Conservation (phyloP, 2,797 vertebrate species). For the Schizopygopsis pylzovi region DNA sequence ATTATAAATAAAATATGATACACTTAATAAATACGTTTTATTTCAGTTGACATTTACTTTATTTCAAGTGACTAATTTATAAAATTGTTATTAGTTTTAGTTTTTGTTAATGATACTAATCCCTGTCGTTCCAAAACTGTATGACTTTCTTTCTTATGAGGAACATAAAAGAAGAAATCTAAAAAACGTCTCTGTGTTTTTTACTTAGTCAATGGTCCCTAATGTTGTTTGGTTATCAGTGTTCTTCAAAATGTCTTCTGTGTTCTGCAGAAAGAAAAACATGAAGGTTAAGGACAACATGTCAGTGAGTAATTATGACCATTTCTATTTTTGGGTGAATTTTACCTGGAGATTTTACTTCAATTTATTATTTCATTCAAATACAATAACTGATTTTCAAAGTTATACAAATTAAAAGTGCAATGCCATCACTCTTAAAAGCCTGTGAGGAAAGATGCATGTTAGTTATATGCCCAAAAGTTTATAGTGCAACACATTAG, state of each 20-base stretch:
- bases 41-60: no score
- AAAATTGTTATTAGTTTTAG: no score
- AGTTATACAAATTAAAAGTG: neutral
- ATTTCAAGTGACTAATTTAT: no score
- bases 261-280: neutral
- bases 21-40: no score
- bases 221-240: neutral
- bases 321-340: neutral
- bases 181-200: neutral
- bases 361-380: neutral
- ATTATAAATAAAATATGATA: no score
- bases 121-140: neutral
- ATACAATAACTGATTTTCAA: neutral
- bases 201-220: neutral
- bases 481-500: constrained; percentile 12
- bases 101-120: no score
- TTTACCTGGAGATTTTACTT: neutral
- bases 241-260: neutral
- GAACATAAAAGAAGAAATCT: neutral
- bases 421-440: neutral
- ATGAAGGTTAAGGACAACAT: neutral
- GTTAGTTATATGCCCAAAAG: neutral
- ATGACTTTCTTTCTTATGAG: neutral
- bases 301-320: neutral
- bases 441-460: neutral